Percentiles rank a stretch among this genome's conserved stretches.
phyloP scores from a whole-genome alignment of 2,888 invertebrate genomes.

The Ischnus inquisitorius region DNA sequence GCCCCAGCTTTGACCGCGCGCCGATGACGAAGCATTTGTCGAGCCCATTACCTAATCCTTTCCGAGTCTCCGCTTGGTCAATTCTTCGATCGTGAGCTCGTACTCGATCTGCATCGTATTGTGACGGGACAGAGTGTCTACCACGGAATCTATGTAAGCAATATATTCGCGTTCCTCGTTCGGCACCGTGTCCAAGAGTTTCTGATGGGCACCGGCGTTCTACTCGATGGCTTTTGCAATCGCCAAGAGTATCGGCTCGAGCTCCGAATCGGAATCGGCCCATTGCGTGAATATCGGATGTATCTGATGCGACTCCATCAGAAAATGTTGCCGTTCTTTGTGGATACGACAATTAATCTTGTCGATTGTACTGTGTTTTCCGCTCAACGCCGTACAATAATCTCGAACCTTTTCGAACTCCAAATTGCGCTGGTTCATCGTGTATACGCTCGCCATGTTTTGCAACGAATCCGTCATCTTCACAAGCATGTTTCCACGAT shows the following conservation, averaged over 20 bases:
- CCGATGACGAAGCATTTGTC: conserved; percentile 72
- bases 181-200: conserved; percentile 84
- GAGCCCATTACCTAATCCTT: conserved; percentile 86
- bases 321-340: conserved; percentile 88
- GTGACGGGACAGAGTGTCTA: conserved; percentile 88
- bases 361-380: conserved; percentile 88
- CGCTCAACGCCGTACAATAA: conserved; percentile 88
- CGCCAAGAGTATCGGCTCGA: conserved; percentile 85
- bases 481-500: conserved; percentile 86
- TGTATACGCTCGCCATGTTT: conserved; percentile 86
- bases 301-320: conserved; percentile 87
- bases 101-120: conserved; percentile 89
- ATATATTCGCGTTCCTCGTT: conserved; percentile 88
- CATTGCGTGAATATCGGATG: conserved; percentile 88
- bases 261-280: conserved; percentile 88
- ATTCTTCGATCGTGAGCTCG: conserved; percentile 88
- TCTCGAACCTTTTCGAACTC: conserved; percentile 89
- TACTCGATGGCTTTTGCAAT: conserved; percentile 86
- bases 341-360: conserved; percentile 89
- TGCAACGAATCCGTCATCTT: conserved; percentile 88
- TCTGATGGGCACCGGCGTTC: conserved; percentile 86
- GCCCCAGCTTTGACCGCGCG: conserved; percentile 82
- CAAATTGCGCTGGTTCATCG: conserved; percentile 87
- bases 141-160: conserved; percentile 89
- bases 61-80: conserved; percentile 88